Evolutionary conservation across 2,797 vertebrate species (phyloP).

Genomic region (Hippopotamyrus pictus): DNA sequence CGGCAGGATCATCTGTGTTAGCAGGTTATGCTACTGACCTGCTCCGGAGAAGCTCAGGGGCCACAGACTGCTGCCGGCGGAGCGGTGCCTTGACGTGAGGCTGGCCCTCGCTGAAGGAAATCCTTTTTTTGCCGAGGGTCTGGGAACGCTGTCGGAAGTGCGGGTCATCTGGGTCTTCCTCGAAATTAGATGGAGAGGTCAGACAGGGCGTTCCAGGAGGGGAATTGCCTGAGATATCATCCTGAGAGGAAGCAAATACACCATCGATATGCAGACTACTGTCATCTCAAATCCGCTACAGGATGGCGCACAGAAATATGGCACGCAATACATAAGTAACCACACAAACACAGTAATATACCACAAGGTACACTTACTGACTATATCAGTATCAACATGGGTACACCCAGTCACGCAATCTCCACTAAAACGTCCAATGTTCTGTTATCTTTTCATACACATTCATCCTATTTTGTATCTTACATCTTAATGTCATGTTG

Average conservation of each 20-base stretch:
- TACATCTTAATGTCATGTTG: background rate
- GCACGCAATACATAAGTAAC: background rate
- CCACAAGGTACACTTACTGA: background rate
- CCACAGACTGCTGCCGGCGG: slow-evolving; percentile 71
- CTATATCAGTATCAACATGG: background rate
- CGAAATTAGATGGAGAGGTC: slow-evolving; percentile 61
- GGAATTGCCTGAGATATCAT: slow-evolving; percentile 81
- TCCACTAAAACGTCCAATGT: background rate
- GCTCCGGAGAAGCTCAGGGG: slow-evolving; percentile 63
- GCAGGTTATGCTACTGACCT: slow-evolving; percentile 58
- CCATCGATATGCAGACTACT: background rate
- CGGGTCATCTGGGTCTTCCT: slow-evolving; percentile 74
- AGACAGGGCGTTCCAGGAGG: slow-evolving; percentile 83
- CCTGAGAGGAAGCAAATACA: slow-evolving; percentile 57
- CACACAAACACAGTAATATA: background rate
- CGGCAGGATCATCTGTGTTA: background rate
- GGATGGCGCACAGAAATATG: background rate
- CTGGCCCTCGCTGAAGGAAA: slow-evolving; percentile 77
- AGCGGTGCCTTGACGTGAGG: slow-evolving; percentile 54
- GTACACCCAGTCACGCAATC: background rate
- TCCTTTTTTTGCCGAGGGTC: slow-evolving; percentile 87
- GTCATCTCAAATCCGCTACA: background rate
- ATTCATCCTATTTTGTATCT: background rate
- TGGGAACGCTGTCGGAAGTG: slow-evolving; percentile 87
- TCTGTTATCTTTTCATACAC: background rate